These are phyloP conservation scores for Lacanobia wlatinum DNA, from an alignment of 2,888 invertebrate species.

Conservation along the genomic window DNA sequence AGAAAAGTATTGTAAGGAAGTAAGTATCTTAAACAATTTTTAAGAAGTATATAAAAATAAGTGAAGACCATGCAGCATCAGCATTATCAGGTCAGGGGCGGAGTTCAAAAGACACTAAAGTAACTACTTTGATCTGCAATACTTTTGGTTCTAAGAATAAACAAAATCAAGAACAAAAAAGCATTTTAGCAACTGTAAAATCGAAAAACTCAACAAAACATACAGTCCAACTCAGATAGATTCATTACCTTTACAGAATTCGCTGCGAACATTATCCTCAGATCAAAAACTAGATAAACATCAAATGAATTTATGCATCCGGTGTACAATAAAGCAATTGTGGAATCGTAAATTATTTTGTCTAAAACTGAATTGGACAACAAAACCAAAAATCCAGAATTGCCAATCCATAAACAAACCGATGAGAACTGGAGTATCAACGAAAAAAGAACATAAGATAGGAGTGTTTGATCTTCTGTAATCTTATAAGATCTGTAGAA, in stretches of 20 bases:
- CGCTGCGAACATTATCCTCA: constrained; percentile 3
- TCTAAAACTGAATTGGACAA: background rate
- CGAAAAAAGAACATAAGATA: background rate
- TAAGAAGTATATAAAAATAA: background rate
- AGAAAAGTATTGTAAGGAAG: background rate
- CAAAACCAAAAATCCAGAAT: background rate
- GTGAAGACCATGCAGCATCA: background rate
- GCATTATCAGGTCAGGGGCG: background rate
- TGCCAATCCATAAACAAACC: background rate
- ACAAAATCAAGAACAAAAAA: background rate
- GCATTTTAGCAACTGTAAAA: background rate
- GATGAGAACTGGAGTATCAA: background rate
- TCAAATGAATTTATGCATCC: constrained; percentile 49
- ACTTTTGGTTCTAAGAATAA: background rate
- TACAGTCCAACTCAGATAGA: background rate
- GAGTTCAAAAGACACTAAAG: background rate
- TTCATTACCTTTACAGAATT: constrained; percentile 29
- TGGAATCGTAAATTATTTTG: background rate
- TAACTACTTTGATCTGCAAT: background rate
- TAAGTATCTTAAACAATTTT: background rate
- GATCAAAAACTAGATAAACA: constrained; percentile 44
- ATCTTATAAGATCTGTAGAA: background rate
- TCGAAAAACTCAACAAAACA: too few species aligned
- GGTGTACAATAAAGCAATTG: constrained; percentile 35
- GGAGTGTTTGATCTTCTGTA: background rate